phyloP scores from a whole-genome alignment of 2,113 vertebrate genomes.

The Sporophila hypoxantha region DNA sequence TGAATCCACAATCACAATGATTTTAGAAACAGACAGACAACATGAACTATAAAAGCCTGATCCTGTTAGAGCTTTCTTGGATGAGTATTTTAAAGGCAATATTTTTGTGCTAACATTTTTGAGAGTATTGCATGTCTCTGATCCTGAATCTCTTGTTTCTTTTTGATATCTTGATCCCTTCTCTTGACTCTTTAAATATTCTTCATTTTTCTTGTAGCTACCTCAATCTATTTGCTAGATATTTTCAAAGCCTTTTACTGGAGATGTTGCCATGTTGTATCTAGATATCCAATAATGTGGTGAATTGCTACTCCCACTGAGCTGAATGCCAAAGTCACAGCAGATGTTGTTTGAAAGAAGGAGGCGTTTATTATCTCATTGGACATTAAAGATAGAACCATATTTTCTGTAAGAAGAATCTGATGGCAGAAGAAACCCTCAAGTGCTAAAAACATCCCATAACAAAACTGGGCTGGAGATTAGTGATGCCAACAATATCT shows the following conservation, averaged over 20 bases:
- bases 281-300: neutral
- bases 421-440: neutral
- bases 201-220: constrained; percentile 14
- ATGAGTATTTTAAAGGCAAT: neutral
- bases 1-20: constrained; percentile 31
- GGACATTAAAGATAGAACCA: neutral
- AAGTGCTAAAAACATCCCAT: neutral
- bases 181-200: neutral
- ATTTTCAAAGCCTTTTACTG: neutral
- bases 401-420: neutral
- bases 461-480: neutral
- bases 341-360: neutral
- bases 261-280: neutral
- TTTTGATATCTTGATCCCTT: constrained; percentile 7
- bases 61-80: neutral
- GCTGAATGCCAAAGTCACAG: neutral
- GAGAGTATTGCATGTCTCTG: neutral
- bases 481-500: neutral
- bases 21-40: constrained; percentile 37
- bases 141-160: neutral
- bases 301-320: neutral
- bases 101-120: neutral
- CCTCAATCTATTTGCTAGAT: neutral
- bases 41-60: neutral
- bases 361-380: neutral